Evolutionary conservation across 2,888 invertebrate genomes (phyloP), one percentile per base, ranked within the genome.

Genomic region (Operophtera brumata): DNA sequence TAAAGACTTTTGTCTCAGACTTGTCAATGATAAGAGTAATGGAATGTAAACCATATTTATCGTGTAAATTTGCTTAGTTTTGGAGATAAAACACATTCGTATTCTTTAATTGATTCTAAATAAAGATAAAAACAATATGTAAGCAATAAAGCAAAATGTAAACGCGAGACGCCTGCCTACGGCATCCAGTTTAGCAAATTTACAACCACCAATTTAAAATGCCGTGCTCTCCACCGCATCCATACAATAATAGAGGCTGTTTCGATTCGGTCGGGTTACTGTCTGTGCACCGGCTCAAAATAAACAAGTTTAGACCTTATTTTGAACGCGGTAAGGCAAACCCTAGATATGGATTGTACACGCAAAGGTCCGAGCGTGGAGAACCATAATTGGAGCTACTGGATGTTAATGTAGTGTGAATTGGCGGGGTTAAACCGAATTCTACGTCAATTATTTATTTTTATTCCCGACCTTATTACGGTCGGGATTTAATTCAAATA

Each of bases 351-450:
- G 48, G 52, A 14, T 26, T 26, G 47, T 39, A 45, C 43, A 48
- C 37, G 50, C 44, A 50, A 59, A 64, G 68, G 60, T 65, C 53
- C 51, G 65, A 68, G 69, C 67, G 71, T 62, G 65, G 56, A 71
- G 69, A 65, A 65, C 73, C 69, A 73, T 84, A 84, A 85, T 84
- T 84, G 80, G 71, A 64, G 75, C 83, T 84, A 84, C 84, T 75
- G 84, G 77, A 54, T 77, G 77, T 82, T 79, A 84, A 84, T 83
- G 77, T 80, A 77, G 80, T 82, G 81, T 73, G 77, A 83, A 85
- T 80, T 80, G 75, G 71, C 62, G 57, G 56, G 63, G 60, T 66
- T 64, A 62, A 65, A 54, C 56, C 56, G 54, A 67, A 62, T 63
- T 58, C 64, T 62, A 64, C 59, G 57, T 53, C 60, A 58, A 61